Evolutionary conservation across 2,888 invertebrate species (phyloP).

Genomic region (Bursaphelenchus okinawaensis): DNA sequence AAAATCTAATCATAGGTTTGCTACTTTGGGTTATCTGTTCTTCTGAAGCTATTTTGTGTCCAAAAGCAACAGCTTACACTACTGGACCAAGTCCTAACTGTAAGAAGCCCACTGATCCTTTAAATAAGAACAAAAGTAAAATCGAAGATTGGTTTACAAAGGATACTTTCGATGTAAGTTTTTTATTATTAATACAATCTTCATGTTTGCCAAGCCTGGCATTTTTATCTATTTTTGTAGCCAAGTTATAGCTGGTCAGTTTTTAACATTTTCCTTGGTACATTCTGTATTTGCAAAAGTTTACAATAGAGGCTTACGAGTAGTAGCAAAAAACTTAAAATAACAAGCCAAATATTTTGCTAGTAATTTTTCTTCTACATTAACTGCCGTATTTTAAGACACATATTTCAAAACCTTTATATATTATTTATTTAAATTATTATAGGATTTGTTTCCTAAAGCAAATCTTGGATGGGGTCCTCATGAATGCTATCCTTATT

Average conservation of each 20-base stretch:
- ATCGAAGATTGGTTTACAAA: conserved; percentile 45
- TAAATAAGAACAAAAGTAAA: conserved; percentile 35
- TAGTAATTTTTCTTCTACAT: no score
- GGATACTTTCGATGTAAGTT: conserved; percentile 36
- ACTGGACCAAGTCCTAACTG: conserved; percentile 37
- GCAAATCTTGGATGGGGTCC: conserved; percentile 54
- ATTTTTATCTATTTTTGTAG: neutral
- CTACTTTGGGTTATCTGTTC: no score
- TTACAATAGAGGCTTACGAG: neutral
- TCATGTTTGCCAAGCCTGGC: neutral
- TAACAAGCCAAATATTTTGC: no score
- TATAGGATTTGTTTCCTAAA: conserved; percentile 53
- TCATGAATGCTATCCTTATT: conserved; percentile 50
- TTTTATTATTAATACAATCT: neutral
- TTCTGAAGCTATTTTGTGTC: conserved; percentile 19
- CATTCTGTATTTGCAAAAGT: neutral
- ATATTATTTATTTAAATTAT: no score
- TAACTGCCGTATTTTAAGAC: no score
- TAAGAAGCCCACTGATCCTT: conserved; percentile 37
- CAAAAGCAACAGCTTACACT: conserved; percentile 29
- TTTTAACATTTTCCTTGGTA: neutral
- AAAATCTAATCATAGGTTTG: no score
- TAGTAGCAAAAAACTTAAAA: neutral
- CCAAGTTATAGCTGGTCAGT: neutral
- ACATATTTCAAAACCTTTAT: no score